phyloP scores from a whole-genome alignment of 2,113 vertebrate genomes.

The Abramis brama region DNA sequence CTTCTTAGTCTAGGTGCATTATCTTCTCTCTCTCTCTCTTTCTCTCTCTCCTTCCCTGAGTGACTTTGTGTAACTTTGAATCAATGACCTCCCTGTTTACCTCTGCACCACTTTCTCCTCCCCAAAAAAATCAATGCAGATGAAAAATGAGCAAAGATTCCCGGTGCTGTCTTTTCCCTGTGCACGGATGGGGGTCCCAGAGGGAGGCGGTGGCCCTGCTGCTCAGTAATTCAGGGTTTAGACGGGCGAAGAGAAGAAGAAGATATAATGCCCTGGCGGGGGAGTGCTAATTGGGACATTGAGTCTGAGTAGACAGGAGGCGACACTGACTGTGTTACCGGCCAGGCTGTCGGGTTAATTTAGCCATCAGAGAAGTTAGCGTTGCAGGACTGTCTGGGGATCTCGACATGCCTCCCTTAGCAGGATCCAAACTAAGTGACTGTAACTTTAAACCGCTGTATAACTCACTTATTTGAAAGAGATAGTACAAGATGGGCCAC shows the following conservation, averaged over 20 bases:
- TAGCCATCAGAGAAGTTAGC: slow-evolving; percentile 32
- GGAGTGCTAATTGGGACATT: slow-evolving; percentile 44
- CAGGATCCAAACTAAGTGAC: neutral
- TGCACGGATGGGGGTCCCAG: slow-evolving; percentile 41
- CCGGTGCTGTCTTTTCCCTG: slow-evolving; percentile 53
- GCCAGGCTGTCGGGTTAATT: slow-evolving; percentile 28
- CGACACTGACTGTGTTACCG: slow-evolving; percentile 9
- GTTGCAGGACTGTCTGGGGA: neutral
- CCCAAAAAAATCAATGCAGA: slow-evolving; percentile 60
- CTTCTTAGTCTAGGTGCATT: neutral
- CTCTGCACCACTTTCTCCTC: slow-evolving; percentile 42
- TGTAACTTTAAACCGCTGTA: neutral
- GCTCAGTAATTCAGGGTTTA: slow-evolving; percentile 27
- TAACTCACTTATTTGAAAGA: neutral
- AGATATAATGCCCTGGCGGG: slow-evolving; percentile 27
- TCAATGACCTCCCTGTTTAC: slow-evolving; percentile 26
- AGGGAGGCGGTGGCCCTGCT: slow-evolving; percentile 40
- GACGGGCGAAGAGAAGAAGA: neutral
- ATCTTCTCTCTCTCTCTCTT: neutral
- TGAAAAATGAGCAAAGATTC: slow-evolving; percentile 59
- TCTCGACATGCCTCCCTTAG: neutral
- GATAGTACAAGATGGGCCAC: neutral
- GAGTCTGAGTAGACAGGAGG: slow-evolving; percentile 30
- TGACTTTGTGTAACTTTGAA: slow-evolving; percentile 18
- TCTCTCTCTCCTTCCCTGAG: neutral